Evolutionary conservation across 2,888 invertebrate genomes (phyloP).

Genomic region (Odontomyia ornata): DNA sequence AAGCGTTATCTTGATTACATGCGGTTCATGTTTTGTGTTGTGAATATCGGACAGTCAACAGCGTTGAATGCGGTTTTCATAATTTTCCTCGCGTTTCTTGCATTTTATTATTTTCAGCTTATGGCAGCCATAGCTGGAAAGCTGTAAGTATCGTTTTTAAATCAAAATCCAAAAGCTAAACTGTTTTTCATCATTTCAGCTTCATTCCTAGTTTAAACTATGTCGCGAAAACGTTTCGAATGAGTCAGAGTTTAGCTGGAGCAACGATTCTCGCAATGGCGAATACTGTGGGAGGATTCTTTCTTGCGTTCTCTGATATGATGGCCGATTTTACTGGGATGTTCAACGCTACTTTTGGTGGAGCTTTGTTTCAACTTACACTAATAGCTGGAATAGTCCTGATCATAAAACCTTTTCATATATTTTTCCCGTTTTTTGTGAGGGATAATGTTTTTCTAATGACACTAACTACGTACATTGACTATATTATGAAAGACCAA

Average conservation of each 20-base stretch:
- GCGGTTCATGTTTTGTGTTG: neutral
- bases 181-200: constrained; percentile 55
- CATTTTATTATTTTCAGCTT: neutral
- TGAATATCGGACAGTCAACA: neutral
- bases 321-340: constrained; percentile 62
- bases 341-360: constrained; percentile 66
- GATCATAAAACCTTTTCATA: constrained; percentile 66
- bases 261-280: constrained; percentile 77
- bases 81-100: neutral
- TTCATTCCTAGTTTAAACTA: constrained; percentile 67
- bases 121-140: neutral
- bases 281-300: constrained; percentile 75
- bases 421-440: constrained; percentile 51
- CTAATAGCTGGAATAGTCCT: constrained; percentile 69
- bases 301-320: constrained; percentile 67
- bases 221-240: constrained; percentile 62
- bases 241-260: constrained; percentile 69
- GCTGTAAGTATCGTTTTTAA: neutral
- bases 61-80: neutral
- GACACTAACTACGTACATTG: constrained; percentile 52
- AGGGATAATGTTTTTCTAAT: constrained; percentile 55
- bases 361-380: constrained; percentile 70
- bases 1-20: neutral
- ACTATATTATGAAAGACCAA: constrained; percentile 52
- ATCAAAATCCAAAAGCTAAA: too few species aligned